Conservation (phyloP, 2,888 invertebrate species). For the Rhyacophila evoluta region DNA sequence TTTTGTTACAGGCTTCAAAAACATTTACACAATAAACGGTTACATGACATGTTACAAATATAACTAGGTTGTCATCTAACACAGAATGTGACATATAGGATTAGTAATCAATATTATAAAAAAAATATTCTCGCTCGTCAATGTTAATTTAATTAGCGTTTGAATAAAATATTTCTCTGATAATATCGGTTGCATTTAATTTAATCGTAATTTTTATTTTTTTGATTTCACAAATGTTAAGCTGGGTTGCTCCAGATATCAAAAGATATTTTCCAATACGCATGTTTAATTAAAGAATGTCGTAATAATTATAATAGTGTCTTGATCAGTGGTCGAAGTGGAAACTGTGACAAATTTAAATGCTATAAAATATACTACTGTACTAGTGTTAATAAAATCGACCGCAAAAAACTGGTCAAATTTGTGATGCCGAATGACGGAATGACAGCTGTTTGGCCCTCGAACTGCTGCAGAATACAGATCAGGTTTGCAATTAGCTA, state of each 20-base stretch:
- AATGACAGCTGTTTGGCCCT: too few species aligned
- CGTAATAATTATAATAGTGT: background rate
- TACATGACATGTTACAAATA: background rate
- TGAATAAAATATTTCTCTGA: background rate
- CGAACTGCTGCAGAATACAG: too few species aligned
- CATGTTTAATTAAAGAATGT: background rate
- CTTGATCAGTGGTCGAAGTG: too few species aligned
- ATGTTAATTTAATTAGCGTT: background rate
- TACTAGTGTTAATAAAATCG: too few species aligned
- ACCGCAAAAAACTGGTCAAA: too few species aligned
- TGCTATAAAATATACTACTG: too few species aligned
- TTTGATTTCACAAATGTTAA: background rate
- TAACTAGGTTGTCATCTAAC: background rate
- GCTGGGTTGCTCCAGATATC: background rate
- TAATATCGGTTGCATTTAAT: constrained; percentile 5
- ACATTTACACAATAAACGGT: background rate
- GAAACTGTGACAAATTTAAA: too few species aligned
- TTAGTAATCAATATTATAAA: background rate
- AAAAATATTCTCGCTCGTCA: background rate
- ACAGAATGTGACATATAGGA: background rate
- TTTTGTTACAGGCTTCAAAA: too few species aligned
- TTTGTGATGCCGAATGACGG: too few species aligned
- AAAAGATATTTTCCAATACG: background rate
- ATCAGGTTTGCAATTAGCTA: too few species aligned
- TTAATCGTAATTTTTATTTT: background rate